Conservation (phyloP, 2,113 vertebrate genomes). For the Platichthys stellatus region DNA sequence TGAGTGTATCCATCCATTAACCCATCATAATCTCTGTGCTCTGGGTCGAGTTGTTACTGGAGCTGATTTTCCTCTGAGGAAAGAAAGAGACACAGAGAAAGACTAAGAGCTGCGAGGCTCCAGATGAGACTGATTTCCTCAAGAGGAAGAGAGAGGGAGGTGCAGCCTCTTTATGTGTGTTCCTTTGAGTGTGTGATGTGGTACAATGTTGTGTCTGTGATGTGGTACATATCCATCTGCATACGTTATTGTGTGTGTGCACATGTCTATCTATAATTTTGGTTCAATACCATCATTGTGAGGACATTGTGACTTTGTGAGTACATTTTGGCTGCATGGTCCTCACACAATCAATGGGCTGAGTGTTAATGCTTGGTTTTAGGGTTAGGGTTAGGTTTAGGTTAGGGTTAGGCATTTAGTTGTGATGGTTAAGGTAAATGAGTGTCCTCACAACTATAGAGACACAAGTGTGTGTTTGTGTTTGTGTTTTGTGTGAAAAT, state of each 20-base stretch:
- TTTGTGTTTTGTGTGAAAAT: neutral
- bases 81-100: neutral
- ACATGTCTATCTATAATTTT: neutral
- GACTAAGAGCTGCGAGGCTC: constrained; percentile 10
- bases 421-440: too few relatives aligned
- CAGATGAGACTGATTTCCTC: constrained; percentile 42
- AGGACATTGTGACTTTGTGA: too few relatives aligned
- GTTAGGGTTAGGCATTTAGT: too few relatives aligned
- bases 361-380: too few relatives aligned
- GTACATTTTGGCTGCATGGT: too few relatives aligned
- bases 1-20: neutral
- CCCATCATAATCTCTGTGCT: neutral
- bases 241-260: constrained; percentile 11
- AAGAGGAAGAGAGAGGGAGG: constrained; percentile 23
- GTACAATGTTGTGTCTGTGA: constrained; percentile 22
- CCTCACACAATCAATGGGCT: too few relatives aligned
- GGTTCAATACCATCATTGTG: too few relatives aligned
- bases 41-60: neutral
- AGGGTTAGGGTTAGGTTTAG: too few relatives aligned
- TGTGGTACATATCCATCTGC: constrained; percentile 38
- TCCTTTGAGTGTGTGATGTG: constrained; percentile 14
- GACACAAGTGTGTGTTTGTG: neutral
- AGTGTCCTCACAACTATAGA: too few relatives aligned
- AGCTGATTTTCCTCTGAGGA: neutral
- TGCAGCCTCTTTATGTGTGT: constrained; percentile 6